These are phyloP conservation scores for Eilema caniola DNA, from an alignment of 2,888 invertebrate species.

Conservation along the genomic window DNA sequence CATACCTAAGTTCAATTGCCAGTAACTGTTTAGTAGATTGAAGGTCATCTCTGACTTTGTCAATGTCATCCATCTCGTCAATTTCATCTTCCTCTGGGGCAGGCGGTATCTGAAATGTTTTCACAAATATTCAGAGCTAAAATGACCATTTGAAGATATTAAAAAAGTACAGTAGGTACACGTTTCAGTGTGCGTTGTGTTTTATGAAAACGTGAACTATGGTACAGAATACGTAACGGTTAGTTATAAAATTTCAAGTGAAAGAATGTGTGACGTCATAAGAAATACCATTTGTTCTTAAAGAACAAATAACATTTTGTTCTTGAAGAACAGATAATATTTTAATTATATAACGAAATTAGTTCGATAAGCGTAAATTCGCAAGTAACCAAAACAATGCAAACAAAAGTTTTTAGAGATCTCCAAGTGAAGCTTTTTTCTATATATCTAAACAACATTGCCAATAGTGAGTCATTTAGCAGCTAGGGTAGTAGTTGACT, in stretches of 20 bases:
- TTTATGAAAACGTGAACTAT: neutral
- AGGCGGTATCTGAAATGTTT: constrained; percentile 52
- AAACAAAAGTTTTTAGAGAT: neutral
- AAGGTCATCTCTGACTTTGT: constrained; percentile 95
- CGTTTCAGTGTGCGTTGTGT: neutral
- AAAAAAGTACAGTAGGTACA: neutral
- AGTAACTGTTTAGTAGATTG: constrained; percentile 97
- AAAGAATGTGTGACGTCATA: neutral
- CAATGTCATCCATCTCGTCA: constrained; percentile 97
- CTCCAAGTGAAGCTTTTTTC: neutral
- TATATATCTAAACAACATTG: neutral
- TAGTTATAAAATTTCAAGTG: no score
- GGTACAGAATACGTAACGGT: neutral
- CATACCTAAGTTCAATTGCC: constrained; percentile 91
- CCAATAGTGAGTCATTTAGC: neutral
- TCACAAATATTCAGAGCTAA: constrained; percentile 1
- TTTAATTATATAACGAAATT: no score
- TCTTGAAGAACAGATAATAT: neutral
- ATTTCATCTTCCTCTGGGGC: constrained; percentile 88
- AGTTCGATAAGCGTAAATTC: neutral
- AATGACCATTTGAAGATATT: no score
- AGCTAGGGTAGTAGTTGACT: neutral
- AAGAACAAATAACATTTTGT: neutral
- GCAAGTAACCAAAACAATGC: neutral
- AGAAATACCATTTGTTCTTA: neutral